Conservation (phyloP, 2,113 vertebrate genomes). For the Centropus bengalensis region DNA sequence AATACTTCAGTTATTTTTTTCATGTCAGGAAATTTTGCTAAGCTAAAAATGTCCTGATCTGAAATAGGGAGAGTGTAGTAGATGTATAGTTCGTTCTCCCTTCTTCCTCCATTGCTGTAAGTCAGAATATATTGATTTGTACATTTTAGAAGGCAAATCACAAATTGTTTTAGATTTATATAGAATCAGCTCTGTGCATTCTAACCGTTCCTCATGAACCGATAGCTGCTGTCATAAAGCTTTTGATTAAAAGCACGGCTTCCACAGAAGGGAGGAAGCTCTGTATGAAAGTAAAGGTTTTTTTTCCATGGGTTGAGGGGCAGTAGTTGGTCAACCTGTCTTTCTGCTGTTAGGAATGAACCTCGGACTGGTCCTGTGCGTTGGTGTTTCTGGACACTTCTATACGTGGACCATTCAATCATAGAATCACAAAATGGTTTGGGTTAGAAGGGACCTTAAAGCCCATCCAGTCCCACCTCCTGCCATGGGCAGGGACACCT, state of each 20-base stretch:
- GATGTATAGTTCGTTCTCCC: neutral
- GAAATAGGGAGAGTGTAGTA: neutral
- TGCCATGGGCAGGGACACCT: too few species aligned
- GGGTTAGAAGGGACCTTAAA: too few species aligned
- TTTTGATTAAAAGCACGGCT: neutral
- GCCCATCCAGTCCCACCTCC: too few species aligned
- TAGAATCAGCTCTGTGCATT: neutral
- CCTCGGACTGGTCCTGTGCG: neutral
- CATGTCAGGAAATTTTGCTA: neutral
- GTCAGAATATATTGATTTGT: neutral
- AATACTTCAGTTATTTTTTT: slow-evolving; percentile 39
- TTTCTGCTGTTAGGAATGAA: neutral
- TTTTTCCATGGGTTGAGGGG: neutral
- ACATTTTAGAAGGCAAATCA: neutral
- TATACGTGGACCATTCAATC: neutral
- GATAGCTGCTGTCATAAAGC: neutral
- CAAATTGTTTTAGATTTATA: neutral
- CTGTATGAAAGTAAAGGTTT: neutral
- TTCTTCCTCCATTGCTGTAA: neutral
- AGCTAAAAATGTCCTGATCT: slow-evolving; percentile 23
- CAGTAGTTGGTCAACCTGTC: accelerated
- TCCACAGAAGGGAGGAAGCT: neutral
- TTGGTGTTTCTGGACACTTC: neutral
- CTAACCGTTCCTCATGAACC: neutral
- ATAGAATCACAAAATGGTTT: too few species aligned